These are phyloP conservation scores for Lanius ludovicianus DNA, from an alignment of 2,113 vertebrate genomes.

Conservation along the genomic window DNA sequence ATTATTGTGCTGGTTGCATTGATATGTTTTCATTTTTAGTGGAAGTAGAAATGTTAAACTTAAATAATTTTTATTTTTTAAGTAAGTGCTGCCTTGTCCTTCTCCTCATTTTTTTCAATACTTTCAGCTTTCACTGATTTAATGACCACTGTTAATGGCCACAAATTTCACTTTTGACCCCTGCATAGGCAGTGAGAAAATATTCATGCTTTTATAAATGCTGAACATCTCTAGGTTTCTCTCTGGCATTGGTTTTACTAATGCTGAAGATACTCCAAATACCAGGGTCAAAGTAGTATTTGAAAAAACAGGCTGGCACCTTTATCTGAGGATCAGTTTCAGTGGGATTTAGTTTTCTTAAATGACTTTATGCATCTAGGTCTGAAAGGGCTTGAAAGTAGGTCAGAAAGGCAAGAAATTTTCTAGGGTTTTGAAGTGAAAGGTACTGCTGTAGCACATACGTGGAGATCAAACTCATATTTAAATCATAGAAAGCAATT, in stretches of 20 bases:
- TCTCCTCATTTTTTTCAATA: not conserved
- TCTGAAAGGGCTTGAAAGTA: not conserved
- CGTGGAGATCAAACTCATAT: not conserved
- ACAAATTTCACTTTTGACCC: not conserved
- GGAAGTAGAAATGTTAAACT: not conserved
- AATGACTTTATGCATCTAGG: not conserved
- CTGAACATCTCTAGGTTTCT: not conserved
- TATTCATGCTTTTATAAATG: not conserved
- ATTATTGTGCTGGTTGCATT: not conserved
- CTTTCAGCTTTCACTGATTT: not conserved
- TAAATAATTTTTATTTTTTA: not conserved
- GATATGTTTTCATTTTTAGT: not conserved
- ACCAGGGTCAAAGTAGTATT: not conserved
- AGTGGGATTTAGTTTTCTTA: not conserved
- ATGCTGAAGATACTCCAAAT: not conserved
- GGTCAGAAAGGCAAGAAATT: not conserved
- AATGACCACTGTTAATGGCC: not conserved
- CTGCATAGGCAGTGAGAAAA: not conserved
- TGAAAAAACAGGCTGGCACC: not conserved
- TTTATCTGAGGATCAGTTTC: not conserved
- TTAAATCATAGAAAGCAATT: not conserved
- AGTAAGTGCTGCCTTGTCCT: not conserved
- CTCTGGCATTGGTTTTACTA: not conserved
- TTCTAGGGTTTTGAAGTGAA: constrained; percentile 3
- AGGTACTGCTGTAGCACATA: not conserved